Percentiles rank a stretch among this genome's conserved stretches.
Evolutionary conservation across 2,113 vertebrate genomes (phyloP).

Genomic region (Etia nguti): DNA sequence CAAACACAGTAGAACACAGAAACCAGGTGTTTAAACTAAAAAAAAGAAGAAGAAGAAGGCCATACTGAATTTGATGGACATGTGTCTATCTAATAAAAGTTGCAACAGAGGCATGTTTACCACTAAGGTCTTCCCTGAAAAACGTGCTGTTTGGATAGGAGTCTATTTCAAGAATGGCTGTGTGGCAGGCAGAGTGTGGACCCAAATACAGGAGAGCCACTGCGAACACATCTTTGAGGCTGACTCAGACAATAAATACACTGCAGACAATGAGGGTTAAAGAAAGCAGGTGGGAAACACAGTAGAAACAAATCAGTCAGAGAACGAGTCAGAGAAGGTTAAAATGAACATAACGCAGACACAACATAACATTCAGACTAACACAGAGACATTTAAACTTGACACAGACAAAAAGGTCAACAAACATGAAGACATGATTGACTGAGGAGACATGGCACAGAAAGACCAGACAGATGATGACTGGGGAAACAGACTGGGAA

Average conservation of each 20-base stretch:
- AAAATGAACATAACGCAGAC: not conserved
- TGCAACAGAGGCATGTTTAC: not conserved
- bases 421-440: not conserved
- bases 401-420: not conserved
- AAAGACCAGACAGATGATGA: not conserved
- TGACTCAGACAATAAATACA: not conserved
- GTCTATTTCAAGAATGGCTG: not conserved
- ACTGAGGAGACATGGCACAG: not conserved
- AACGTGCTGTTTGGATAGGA: not conserved
- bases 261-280: not conserved
- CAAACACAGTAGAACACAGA: not conserved
- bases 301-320: not conserved
- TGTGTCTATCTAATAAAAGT: not conserved
- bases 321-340: not conserved
- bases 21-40: not conserved
- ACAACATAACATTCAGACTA: not conserved
- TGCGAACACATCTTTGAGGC: not conserved
- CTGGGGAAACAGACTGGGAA: too few relatives aligned
- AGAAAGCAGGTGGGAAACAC: not conserved
- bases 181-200: not conserved
- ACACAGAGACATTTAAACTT: not conserved
- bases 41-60: not conserved
- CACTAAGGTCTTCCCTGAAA: not conserved
- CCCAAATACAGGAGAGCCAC: not conserved
- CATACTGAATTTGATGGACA: not conserved